Base-by-base conservation (phyloP, 2,888 invertebrate genomes). In the Neoaliturus tenellus region DNA sequence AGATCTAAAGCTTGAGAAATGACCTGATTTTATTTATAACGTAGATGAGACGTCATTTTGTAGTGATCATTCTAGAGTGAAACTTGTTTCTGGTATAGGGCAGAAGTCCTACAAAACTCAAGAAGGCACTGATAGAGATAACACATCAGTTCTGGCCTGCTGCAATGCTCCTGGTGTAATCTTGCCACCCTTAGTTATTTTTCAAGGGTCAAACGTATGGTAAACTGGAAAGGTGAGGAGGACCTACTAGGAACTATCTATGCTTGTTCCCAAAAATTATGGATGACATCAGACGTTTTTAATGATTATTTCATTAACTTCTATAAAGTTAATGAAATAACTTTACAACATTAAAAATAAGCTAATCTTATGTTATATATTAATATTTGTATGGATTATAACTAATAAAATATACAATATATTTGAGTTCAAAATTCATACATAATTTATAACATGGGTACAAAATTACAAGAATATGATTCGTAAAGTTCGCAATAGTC, bases 161-260 rank as follows among this genome's bases (percentile, higher is more conserved):
- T 73, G 73, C n/a, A 82, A 83, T 83, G 84, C 85, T 14, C 41
- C 83, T 83, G 89, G 89, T 58, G 85, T 87, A 5, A 89, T 89
- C 85, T 87, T 86, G n/a, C 88, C 88, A 44, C 90, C 89, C 33
- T 85, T 90, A 35, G 89, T 89, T 51, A 88, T 89, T 62, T 89
- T 88, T 85, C 89, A 89, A 80, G 88, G 89, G 20, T 89, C 89
- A 85, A 87, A 89, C 87, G 83, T 89, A 25, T 90, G 90, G 89
- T 88, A 84, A 85, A 88, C 78, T 90, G 89, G 89, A 85, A 88
- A 73, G 88, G 89, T 25, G 84, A 39, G 5, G 6, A 12, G 12
- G 39, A 39, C 12, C 12, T 39, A 39, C 39, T 12, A 39, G 39
- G 39, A 5, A 39, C 39, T 12, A 8, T 39, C 12, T 39, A 85